Conservation (phyloP, 35 echinoderm and acorn worm species). For the Ophioderma brevispina region DNA sequence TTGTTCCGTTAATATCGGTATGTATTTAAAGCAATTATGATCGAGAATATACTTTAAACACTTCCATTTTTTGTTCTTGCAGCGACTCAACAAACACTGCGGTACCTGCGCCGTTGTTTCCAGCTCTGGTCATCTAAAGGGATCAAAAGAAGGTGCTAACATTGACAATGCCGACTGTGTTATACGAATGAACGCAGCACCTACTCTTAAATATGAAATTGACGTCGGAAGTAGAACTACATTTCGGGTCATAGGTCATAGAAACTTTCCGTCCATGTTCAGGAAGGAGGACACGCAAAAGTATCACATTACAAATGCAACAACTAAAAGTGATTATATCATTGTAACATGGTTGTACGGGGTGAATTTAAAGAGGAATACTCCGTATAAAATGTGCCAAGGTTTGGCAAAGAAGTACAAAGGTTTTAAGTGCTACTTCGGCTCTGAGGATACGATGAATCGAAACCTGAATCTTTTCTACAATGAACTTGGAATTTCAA, state of each 20-base stretch:
- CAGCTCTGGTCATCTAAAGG: slow-evolving; percentile 75
- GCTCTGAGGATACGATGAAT: slow-evolving; percentile 60
- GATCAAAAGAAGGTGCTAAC: slow-evolving; percentile 48
- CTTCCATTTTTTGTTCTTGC: neutral
- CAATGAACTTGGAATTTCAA: slow-evolving; percentile 69
- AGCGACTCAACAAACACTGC: slow-evolving; percentile 30
- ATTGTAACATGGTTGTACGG: slow-evolving; percentile 67
- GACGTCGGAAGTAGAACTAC: slow-evolving; percentile 87
- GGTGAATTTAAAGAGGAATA: slow-evolving; percentile 56
- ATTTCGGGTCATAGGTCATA: slow-evolving; percentile 77
- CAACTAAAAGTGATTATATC: slow-evolving; percentile 65
- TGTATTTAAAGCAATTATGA: too few species aligned
- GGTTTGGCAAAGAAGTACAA: slow-evolving; percentile 41
- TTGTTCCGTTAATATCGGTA: too few species aligned
- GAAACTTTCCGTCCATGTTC: slow-evolving; percentile 89
- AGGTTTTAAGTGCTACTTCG: slow-evolving; percentile 42
- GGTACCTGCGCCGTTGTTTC: slow-evolving; percentile 70
- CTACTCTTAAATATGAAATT: slow-evolving; percentile 49
- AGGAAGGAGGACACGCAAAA: slow-evolving; percentile 49
- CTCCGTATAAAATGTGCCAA: slow-evolving; percentile 38
- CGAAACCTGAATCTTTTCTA: slow-evolving; percentile 72
- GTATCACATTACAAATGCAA: slow-evolving; percentile 52
- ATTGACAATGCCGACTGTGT: slow-evolving; percentile 82
- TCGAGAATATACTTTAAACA: too few species aligned
- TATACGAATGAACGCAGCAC: slow-evolving; percentile 87